phyloP scores from a whole-genome alignment of 2,113 vertebrate species.

The Chrysemys picta region DNA sequence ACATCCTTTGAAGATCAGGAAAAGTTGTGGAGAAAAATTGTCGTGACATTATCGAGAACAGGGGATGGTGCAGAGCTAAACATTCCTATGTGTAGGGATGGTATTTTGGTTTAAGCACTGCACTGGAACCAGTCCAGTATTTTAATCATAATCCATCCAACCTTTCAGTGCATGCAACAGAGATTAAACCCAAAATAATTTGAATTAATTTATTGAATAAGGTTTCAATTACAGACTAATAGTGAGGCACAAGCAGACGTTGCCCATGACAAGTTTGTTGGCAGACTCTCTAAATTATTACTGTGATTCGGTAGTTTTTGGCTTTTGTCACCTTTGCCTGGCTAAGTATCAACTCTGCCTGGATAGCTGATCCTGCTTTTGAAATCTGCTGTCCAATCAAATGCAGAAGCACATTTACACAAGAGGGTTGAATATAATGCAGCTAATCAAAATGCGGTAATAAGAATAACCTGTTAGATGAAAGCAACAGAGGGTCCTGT shows the following conservation, averaged over 20 bases:
- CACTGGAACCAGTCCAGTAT: neutral
- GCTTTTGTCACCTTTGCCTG: neutral
- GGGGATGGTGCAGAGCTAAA: neutral
- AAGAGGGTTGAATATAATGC: neutral
- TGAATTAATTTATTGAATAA: neutral
- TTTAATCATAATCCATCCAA: neutral
- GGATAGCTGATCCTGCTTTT: neutral
- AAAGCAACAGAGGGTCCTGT: too few species aligned
- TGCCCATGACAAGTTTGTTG: neutral
- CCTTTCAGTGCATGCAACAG: neutral
- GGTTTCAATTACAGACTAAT: neutral
- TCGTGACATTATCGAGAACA: neutral
- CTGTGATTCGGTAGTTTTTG: neutral
- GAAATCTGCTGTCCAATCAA: neutral
- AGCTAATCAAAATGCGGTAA: neutral
- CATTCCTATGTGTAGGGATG: too few species aligned
- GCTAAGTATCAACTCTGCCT: neutral
- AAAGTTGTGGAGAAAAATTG: neutral
- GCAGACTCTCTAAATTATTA: fast-evolving
- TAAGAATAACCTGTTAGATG: neutral
- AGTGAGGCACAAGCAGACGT: fast-evolving
- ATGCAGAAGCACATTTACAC: neutral
- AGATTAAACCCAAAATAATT: neutral
- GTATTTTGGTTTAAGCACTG: neutral
- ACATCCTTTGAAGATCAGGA: neutral